phyloP scores from a whole-genome alignment of 2,888 invertebrate species.

The Nowickia ferox region DNA sequence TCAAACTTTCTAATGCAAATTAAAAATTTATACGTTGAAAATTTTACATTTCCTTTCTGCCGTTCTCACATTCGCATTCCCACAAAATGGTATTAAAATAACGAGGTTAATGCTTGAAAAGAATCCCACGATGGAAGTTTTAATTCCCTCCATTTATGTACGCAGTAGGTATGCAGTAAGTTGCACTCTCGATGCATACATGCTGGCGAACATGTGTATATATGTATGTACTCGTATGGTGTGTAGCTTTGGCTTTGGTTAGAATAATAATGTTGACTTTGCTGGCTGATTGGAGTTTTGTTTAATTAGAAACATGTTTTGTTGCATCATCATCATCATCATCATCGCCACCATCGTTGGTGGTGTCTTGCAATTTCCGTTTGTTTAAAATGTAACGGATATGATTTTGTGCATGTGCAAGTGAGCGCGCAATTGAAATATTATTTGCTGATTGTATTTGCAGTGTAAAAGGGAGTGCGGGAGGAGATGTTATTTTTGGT shows the following conservation, averaged over 20 bases:
- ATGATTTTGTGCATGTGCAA: constrained; percentile 58
- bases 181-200: not conserved
- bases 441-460: not conserved
- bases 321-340: constrained; percentile 31
- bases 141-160: constrained; percentile 28
- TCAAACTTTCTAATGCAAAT: constrained; percentile 78
- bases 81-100: constrained; percentile 28
- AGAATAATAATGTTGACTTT: not conserved
- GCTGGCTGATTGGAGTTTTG: constrained; percentile 10
- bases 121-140: constrained; percentile 47
- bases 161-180: not conserved
- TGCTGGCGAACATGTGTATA: no score
- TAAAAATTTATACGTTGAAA: constrained; percentile 67
- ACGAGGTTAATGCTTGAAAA: constrained; percentile 43
- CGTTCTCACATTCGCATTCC: constrained; percentile 7
- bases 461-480: not conserved
- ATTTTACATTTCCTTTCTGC: constrained; percentile 40
- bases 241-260: not conserved
- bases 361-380: constrained; percentile 62
- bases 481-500: not conserved
- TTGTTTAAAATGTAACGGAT: constrained; percentile 57
- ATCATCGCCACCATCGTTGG: not conserved
- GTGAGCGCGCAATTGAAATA: constrained; percentile 16
- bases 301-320: constrained; percentile 62
- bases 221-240: not conserved